Base-by-base conservation (phyloP, 2,888 invertebrate species). In the Amphipyra tragopoginis region DNA sequence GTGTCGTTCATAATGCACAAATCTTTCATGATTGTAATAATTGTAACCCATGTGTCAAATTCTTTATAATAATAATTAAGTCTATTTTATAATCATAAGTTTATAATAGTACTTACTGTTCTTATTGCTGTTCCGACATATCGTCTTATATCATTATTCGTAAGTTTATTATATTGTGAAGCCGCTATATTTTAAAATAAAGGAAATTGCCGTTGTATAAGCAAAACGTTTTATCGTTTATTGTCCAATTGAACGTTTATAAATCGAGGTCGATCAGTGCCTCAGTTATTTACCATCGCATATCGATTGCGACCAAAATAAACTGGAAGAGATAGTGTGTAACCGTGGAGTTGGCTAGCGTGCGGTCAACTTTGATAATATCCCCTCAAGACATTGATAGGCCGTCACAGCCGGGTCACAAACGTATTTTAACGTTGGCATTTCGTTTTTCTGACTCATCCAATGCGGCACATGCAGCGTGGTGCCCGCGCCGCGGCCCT, bases 121-220 rank as follows among this genome's bases (percentile, higher is more conserved):
- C 93, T 93, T 88, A 93, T 92, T 89, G 90, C 91, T 94, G 93
- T 94, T 94, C 87, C 85, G 89, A 94, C 94, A 94, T 94, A 94
- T 94, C 94, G 93, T 93, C 93, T 88, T 92, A 89, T 91, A 90
- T 88, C 88, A 89, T 88, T 94, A 93, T 86, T 89, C 86, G 82
- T 94, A 94, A 94, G 94, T 86, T 91, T 83, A 90, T 76, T 53
- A 79, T 92, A 94, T 94, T 94, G 94, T 94, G 93, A 94, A 93
- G 92, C 91, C 91, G 91, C 93, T 94, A 93, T 94, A 93, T 94
- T 94, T 94, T 93, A 93, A 94, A 94, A 93, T 94, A 94, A 94
- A 94, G 92, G 90, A 93, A 91, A 92, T 93, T 93, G 92, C 93
- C 92, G 92, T 93, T 93, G 92, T 93, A 91, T 93, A 93, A 93